phyloP scores from a whole-genome alignment of 2,888 invertebrate species.

The Therioaphis trifolii region DNA sequence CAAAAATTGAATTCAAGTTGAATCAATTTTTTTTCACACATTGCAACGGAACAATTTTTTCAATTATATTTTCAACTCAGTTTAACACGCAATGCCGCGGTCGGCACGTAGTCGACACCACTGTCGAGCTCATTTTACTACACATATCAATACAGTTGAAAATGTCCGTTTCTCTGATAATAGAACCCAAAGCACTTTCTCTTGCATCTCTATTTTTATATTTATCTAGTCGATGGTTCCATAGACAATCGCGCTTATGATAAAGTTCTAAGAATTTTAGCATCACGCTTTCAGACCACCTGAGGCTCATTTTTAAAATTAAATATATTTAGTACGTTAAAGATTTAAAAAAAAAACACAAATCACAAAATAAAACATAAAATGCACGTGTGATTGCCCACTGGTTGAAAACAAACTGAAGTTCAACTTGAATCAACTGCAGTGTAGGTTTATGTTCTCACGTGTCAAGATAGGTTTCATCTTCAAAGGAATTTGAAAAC shows the following conservation, averaged over 20 bases:
- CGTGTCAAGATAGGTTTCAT: not conserved
- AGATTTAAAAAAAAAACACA: constrained; percentile 1
- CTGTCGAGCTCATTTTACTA: too few species aligned
- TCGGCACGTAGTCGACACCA: too few species aligned
- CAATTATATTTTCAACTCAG: too few species aligned
- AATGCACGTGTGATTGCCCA: constrained; percentile 8
- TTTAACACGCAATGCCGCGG: too few species aligned
- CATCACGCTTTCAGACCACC: constrained; percentile 35
- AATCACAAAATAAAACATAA: constrained; percentile 1
- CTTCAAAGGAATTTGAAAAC: not conserved
- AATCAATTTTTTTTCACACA: too few species aligned
- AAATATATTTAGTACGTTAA: constrained; percentile 8
- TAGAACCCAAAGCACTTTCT: too few species aligned
- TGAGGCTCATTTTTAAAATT: constrained; percentile 23
- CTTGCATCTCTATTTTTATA: too few species aligned
- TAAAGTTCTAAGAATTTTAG: constrained; percentile 28
- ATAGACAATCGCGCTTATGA: constrained; percentile 16
- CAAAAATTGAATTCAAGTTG: too few species aligned
- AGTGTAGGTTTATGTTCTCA: not conserved
- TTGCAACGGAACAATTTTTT: too few species aligned
- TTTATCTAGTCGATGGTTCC: too few species aligned
- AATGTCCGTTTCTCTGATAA: too few species aligned
- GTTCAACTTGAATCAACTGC: not conserved
- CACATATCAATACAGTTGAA: too few species aligned
- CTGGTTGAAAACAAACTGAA: constrained; percentile 63